Evolutionary conservation across 2,888 invertebrate species (phyloP).

Genomic region (Pammene aurita): DNA sequence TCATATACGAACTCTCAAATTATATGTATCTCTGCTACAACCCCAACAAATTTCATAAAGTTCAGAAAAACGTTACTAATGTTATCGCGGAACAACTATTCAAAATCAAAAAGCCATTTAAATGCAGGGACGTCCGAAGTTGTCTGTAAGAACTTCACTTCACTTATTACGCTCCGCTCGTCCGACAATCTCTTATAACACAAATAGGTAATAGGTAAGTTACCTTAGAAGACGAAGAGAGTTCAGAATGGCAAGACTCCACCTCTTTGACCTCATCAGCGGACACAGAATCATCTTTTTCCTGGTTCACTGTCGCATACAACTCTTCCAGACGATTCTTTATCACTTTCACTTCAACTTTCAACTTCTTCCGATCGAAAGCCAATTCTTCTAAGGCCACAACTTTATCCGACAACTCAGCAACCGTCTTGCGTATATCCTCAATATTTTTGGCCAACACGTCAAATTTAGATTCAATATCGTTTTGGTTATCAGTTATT

Average conservation of each 20-base stretch:
- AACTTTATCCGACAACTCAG: conserved; percentile 63
- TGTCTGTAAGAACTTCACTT: too few relatives aligned
- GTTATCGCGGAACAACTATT: too few relatives aligned
- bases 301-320: conserved; percentile 68
- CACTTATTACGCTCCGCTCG: too few relatives aligned
- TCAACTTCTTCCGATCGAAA: conserved; percentile 58
- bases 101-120: too few relatives aligned
- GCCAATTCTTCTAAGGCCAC: conserved; percentile 59
- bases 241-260: conserved; percentile 72
- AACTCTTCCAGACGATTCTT: conserved; percentile 70
- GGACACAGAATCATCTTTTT: conserved; percentile 59
- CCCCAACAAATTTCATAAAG: too few relatives aligned
- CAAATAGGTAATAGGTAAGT: not conserved
- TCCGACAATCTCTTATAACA: too few relatives aligned
- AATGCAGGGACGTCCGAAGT: too few relatives aligned
- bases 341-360: conserved; percentile 59
- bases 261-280: conserved; percentile 60
- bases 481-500: conserved; percentile 50
- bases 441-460: conserved; percentile 62
- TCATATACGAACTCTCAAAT: too few relatives aligned
- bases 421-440: conserved; percentile 57
- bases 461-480: conserved; percentile 64
- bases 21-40: too few relatives aligned
- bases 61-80: too few relatives aligned
- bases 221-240: conserved; percentile 75